Conservation (phyloP, 2,797 vertebrate genomes). For the Halcyon smyrnensis region DNA sequence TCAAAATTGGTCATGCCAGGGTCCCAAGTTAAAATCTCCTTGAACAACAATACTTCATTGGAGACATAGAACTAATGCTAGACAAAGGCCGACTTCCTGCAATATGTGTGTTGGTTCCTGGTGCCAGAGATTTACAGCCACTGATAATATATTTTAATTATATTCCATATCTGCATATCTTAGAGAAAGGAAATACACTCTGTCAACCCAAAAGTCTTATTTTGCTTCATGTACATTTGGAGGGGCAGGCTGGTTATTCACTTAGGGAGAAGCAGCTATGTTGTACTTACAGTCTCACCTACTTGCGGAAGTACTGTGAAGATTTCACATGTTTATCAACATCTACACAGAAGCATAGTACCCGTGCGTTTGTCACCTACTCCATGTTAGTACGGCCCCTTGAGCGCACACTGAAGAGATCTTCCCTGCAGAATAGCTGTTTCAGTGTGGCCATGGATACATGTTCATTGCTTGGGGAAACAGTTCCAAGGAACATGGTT, state of each 20-base stretch:
- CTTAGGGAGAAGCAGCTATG: slow-evolving; percentile 4
- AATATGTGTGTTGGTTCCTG: not conserved
- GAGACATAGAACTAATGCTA: slow-evolving; percentile 40
- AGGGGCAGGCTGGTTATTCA: not conserved
- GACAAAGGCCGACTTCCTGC: slow-evolving; percentile 64
- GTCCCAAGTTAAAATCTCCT: slow-evolving; percentile 44
- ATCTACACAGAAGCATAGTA: not conserved
- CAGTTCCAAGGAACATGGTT: not conserved
- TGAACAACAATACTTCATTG: slow-evolving; percentile 54
- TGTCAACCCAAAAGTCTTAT: slow-evolving; percentile 50
- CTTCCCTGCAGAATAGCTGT: not conserved
- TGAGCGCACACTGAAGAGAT: not conserved
- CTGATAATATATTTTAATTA: slow-evolving; percentile 69
- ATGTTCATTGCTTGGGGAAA: not conserved
- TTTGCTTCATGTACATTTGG: not conserved
- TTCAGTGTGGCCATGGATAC: not conserved
- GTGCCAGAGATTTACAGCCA: slow-evolving; percentile 65
- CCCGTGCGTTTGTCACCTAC: not conserved
- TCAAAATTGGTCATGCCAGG: slow-evolving; percentile 51
- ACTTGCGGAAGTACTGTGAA: not conserved
- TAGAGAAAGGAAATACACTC: slow-evolving; percentile 54
- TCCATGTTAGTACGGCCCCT: not conserved
- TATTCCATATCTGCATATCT: slow-evolving; percentile 53
- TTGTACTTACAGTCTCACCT: not conserved
- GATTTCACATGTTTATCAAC: not conserved